phyloP scores from a whole-genome alignment of 2,888 invertebrate genomes.

The Morinoia aosen region DNA sequence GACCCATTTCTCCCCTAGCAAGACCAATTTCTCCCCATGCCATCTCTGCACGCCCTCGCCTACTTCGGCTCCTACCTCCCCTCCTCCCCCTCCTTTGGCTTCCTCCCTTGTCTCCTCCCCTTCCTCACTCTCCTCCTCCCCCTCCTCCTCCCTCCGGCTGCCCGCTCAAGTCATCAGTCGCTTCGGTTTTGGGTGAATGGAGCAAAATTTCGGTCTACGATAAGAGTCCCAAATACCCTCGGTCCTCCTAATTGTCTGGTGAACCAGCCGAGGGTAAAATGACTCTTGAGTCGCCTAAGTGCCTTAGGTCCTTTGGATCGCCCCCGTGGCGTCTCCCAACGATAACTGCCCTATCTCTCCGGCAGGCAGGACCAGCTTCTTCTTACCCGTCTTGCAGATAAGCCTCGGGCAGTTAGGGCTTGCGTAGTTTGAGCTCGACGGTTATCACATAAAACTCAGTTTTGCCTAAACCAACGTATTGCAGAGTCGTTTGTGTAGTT shows the following conservation, averaged over 20 bases:
- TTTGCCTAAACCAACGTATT: too few species aligned
- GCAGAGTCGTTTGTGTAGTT: too few species aligned
- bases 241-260: constrained; percentile 32
- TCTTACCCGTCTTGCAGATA: neutral
- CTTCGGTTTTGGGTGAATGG: neutral
- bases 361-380: neutral
- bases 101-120: too few species aligned
- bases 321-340: neutral
- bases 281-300: constrained; percentile 14
- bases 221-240: constrained; percentile 22
- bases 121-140: neutral
- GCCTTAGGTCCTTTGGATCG: neutral
- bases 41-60: neutral
- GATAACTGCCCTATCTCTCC: neutral
- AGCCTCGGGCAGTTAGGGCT: neutral
- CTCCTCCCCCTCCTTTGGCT: too few species aligned
- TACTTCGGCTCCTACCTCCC: too few species aligned
- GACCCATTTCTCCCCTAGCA: too few species aligned
- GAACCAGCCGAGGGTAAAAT: constrained; percentile 37
- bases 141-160: neutral
- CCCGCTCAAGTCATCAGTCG: neutral
- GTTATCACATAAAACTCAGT: too few species aligned
- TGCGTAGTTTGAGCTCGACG: neutral
- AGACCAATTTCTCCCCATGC: neutral
- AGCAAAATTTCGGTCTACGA: constrained; percentile 5